Conservation (phyloP, 2,888 invertebrate genomes). For the Sesia apiformis region DNA sequence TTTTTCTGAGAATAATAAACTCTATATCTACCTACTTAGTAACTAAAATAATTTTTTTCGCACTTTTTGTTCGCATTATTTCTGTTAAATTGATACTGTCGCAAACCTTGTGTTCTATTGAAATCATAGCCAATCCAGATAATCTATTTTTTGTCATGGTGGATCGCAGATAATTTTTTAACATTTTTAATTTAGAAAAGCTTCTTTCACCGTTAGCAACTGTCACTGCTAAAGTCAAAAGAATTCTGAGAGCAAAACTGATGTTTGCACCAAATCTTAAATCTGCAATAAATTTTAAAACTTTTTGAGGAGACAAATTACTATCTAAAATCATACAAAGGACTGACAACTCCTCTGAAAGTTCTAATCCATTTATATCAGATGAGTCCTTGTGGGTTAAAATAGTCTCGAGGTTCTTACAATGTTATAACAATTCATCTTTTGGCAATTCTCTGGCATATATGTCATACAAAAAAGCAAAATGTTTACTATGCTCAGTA, state of each 20-base stretch:
- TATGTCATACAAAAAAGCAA: constrained; percentile 2
- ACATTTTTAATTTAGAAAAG: background rate
- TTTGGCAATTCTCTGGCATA: constrained; percentile 1
- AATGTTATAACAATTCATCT: background rate
- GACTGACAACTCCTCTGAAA: background rate
- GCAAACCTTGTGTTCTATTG: too few relatives aligned
- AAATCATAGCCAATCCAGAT: background rate
- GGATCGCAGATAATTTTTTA: background rate
- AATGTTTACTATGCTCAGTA: constrained; percentile 2
- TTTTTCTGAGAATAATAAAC: background rate
- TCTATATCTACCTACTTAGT: background rate
- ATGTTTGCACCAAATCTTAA: background rate
- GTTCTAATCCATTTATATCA: too few relatives aligned
- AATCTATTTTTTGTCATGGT: background rate
- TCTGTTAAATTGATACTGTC: too few relatives aligned
- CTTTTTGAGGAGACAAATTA: constrained; percentile 1
- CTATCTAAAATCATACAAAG: constrained; percentile 1
- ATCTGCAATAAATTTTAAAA: too few relatives aligned
- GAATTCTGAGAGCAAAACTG: background rate
- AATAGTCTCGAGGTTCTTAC: constrained; percentile 1
- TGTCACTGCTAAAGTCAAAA: background rate
- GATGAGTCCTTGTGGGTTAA: constrained; percentile 2
- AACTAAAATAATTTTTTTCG: background rate
- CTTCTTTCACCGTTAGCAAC: too few relatives aligned
- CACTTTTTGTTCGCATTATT: background rate